Base-by-base conservation (phyloP, 1,140 invertebrate genomes). In the Euura saliciscinereae region DNA sequence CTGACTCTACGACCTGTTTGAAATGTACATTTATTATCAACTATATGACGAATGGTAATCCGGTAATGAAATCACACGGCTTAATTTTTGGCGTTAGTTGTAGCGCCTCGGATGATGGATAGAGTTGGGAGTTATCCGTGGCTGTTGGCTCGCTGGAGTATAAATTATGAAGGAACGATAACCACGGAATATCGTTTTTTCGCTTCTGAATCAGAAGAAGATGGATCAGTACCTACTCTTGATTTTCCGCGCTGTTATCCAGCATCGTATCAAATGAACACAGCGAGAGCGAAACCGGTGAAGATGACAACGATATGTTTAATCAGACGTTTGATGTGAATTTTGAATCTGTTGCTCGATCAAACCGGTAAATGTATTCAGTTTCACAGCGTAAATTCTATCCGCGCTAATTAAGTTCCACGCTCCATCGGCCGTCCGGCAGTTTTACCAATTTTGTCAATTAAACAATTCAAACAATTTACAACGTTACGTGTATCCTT, bases 401-500 rank as follows among this genome's bases (percentile, higher is more conserved):
- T 59, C 51, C 13, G 51, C 51, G 51, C 13, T 59, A 59, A 59
- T 59, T 59, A n/a, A n/a, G 51, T 59, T 59, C 51, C 51, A 8
- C 13, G 10, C 51, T 3, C 51, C 6, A 59, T n/a, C 51, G 6
- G 8, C 51, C 3, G 51, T 6, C 51, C 51, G 51, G 13, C 51
- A 59, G 51, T 59, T 59, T 59, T 59, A 59, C 3, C 51, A 59
- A 59, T 59, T 59, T 59, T 59, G 51, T 5, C 6, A 59, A 59
- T 59, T 59, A n/a, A 59, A 59, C 51, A 59, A 59, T 59, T 59
- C 51, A 59, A 59, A 59, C 13, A 59, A 59, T 59, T 59, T n/a
- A 59, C 51, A 59, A 59, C 28, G 28, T 28, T 28, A 28, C 28
- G 28, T 28, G 28, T 28, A 28, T 28, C 28, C 28, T 28, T 28